Evolutionary conservation across 1,140 invertebrate species (phyloP).

Genomic region (Lasioglossum albipes): DNA sequence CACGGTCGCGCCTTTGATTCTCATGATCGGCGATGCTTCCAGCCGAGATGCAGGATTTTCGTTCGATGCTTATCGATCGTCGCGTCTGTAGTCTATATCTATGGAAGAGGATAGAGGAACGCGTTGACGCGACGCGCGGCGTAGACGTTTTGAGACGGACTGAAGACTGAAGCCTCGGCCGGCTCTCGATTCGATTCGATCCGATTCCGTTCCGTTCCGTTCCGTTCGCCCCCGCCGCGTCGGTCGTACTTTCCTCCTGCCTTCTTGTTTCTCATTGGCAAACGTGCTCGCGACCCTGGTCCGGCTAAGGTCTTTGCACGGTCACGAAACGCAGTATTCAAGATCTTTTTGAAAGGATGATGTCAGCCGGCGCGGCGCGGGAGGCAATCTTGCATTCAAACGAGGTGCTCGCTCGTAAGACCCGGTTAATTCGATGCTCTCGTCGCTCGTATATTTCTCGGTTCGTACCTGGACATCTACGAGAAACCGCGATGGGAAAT

Average conservation of each 20-base stretch:
- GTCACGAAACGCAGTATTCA: neutral
- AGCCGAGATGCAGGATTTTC: too few species aligned
- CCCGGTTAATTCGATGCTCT: neutral
- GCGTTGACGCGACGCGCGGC: neutral
- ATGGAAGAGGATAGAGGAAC: neutral
- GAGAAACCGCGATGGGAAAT: too few species aligned
- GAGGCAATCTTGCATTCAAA: constrained; percentile 15
- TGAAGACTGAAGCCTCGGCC: constrained; percentile 26
- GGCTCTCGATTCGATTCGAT: neutral
- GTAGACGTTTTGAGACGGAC: constrained; percentile 50
- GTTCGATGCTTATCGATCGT: neutral
- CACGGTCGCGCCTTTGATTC: too few species aligned
- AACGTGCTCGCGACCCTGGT: constrained; percentile 12
- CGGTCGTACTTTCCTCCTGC: constrained; percentile 59
- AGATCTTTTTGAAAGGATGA: constrained; percentile 32
- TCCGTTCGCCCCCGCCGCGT: constrained; percentile 21
- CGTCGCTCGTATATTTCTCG: neutral
- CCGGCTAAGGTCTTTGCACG: constrained; percentile 38
- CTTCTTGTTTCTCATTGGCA: constrained; percentile 48
- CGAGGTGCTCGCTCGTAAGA: neutral
- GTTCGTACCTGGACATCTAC: too few species aligned
- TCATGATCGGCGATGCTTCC: neutral
- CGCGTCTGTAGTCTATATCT: too few species aligned
- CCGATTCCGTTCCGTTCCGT: neutral
- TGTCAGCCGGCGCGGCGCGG: constrained; percentile 25